Percentiles rank a stretch among this genome's conserved stretches.
Evolutionary conservation across 1,140 invertebrate genomes (phyloP).

Genomic region (Aethina tumida): DNA sequence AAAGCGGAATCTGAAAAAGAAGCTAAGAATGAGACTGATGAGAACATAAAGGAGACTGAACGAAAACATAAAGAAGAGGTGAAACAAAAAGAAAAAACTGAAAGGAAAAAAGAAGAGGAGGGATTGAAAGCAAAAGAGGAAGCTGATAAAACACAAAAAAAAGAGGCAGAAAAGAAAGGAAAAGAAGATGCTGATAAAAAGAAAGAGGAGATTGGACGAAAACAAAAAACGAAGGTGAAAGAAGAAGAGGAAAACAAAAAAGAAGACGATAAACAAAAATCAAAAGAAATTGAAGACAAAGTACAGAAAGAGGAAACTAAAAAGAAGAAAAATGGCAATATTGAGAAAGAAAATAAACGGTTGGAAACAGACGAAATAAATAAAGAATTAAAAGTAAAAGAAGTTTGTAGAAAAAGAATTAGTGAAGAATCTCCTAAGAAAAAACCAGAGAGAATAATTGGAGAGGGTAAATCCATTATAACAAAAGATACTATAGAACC

Average conservation of each 20-base stretch:
- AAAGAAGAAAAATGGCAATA: constrained; percentile 15
- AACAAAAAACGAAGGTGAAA: constrained; percentile 19
- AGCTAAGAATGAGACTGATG: constrained; percentile 11
- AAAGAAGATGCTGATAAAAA: constrained; percentile 15
- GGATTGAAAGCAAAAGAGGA: constrained; percentile 12
- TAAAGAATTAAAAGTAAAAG: constrained; percentile 9
- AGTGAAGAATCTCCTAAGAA: constrained; percentile 1
- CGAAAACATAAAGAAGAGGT: too few species aligned
- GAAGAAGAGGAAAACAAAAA: constrained; percentile 17
- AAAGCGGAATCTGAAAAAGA: constrained; percentile 11
- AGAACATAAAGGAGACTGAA: constrained; percentile 8
- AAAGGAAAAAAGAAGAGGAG: constrained; percentile 17
- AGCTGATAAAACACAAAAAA: too few species aligned
- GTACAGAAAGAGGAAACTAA: constrained; percentile 26
- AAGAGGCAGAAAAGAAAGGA: constrained; percentile 11
- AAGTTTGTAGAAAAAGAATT: constrained; percentile 15
- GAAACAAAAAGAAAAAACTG: constrained; percentile 9
- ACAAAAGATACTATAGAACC: too few species aligned
- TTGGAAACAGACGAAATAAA: not conserved
- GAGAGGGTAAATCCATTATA: too few species aligned
- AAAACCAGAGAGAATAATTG: too few species aligned
- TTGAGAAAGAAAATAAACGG: constrained; percentile 15
- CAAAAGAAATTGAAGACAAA: constrained; percentile 20
- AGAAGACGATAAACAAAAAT: constrained; percentile 31
- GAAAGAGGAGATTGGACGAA: constrained; percentile 14